Evolutionary conservation across 2,888 invertebrate genomes (phyloP), one percentile per base, ranked within the genome.

Genomic region (Agapostemon virescens): DNA sequence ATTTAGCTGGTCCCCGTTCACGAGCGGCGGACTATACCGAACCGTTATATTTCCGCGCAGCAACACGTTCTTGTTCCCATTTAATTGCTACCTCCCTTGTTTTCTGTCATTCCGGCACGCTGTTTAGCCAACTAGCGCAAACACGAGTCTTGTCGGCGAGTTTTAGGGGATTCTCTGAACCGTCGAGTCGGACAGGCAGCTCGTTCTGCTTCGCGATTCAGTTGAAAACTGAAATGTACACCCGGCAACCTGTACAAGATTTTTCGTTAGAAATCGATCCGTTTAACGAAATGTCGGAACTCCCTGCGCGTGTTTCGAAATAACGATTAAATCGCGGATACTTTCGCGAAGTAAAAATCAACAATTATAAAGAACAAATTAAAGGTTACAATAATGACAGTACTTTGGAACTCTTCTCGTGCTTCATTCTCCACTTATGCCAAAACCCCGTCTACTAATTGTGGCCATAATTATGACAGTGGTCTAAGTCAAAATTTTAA

Each of bases 1-100:
- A 78, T 81, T 78, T 78, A 45, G 45, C 42, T 23, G 69, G 9
- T n/a, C n/a, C n/a, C n/a, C n/a, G 55, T 55, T 55, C 26, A 55
- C 7, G 26, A 26, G 4, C 23, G 33, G 61, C 26, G 33, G 9
- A 33, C 55, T 61, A 17, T 61, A 9, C 9, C 61, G 33, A 61
- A 61, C 17, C 11, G 61, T 33, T 61, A 58, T 58, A 61, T 61
- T 61, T 33, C 33, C 61, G 11, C 3, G 11, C 49, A 11, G 33
- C 20, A 9, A 61, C 61, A n/a, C 61, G 33, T 33, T 61, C 61
- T 30, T 33, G 61, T 33, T 9, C 61, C 30, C 61, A 4, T 61
- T 63, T 63, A 63, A 63, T 63, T 36, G n/a, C 33, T n/a, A 9
- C 36, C 36, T n/a, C 30, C 30, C 36, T 13, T 36, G 30, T 20